Percentiles rank a stretch among this genome's conserved stretches.
phyloP scores from a whole-genome alignment of 2,113 vertebrate genomes.

The Lynx canadensis region DNA sequence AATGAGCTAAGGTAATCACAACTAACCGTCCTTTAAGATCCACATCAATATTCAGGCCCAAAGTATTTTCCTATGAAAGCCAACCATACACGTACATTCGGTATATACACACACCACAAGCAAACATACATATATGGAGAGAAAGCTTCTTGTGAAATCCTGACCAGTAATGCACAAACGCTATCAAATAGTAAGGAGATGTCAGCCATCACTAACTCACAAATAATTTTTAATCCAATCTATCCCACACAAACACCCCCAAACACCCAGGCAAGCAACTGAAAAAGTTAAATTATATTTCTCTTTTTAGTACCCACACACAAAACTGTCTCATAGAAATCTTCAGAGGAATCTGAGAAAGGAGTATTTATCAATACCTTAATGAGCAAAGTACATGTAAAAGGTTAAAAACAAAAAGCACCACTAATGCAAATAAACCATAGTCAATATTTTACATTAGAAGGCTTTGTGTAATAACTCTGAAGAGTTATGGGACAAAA shows the following conservation, averaged over 20 bases:
- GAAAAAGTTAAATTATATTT: constrained; percentile 46
- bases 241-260: not conserved
- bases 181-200: constrained; percentile 47
- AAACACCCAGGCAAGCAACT: not conserved
- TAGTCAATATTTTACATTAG: constrained; percentile 29
- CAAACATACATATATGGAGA: not conserved
- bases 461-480: not conserved
- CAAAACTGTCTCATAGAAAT: constrained; percentile 46
- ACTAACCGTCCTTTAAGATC: not conserved
- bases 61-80: not conserved
- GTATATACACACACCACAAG: not conserved
- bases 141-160: constrained; percentile 10
- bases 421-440: constrained; percentile 40
- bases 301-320: not conserved
- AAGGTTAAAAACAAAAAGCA: not conserved
- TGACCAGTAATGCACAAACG: not conserved
- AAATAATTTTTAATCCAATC: constrained; percentile 46
- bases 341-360: constrained; percentile 19
- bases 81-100: not conserved
- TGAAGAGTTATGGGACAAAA: constrained; percentile 12
- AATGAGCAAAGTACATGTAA: not conserved
- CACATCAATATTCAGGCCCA: constrained; percentile 40
- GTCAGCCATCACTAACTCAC: not conserved
- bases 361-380: not conserved
- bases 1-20: constrained; percentile 24